These are phyloP conservation scores for Chrysomallon squamiferum DNA, from an alignment of 1,140 invertebrate genomes.

Conservation along the genomic window DNA sequence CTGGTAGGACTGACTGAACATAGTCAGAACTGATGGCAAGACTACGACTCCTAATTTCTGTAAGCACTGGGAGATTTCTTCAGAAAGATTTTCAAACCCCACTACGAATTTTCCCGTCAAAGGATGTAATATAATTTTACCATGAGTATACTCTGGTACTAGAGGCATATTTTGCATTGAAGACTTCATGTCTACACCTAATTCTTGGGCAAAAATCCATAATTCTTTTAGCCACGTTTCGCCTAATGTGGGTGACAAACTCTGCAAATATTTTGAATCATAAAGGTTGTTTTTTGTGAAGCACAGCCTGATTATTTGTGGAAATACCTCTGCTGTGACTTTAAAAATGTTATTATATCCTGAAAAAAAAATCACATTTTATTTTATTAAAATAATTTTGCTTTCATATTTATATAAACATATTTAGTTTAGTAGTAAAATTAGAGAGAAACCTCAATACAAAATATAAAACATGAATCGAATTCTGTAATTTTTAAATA, in stretches of 20 bases:
- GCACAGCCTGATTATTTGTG: too few species aligned
- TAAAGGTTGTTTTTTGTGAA: too few species aligned
- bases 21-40: not conserved
- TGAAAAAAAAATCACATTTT: too few species aligned
- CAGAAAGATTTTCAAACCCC: not conserved
- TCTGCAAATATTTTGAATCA: too few species aligned
- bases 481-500: too few species aligned
- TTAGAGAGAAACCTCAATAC: too few species aligned
- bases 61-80: not conserved
- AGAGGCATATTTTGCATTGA: not conserved
- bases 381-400: too few species aligned
- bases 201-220: not conserved
- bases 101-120: constrained; percentile 4
- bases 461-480: too few species aligned
- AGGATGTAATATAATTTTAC: not conserved
- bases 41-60: constrained; percentile 7
- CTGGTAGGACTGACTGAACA: not conserved
- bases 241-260: not conserved
- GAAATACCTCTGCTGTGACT: too few species aligned
- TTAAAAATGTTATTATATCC: too few species aligned
- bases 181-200: not conserved
- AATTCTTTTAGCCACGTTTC: constrained; percentile 10
- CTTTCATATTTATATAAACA: too few species aligned
- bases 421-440: too few species aligned
- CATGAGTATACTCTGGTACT: not conserved